Conservation (phyloP, 2,797 vertebrate species). For the Parauchenoglanis punctatus region DNA sequence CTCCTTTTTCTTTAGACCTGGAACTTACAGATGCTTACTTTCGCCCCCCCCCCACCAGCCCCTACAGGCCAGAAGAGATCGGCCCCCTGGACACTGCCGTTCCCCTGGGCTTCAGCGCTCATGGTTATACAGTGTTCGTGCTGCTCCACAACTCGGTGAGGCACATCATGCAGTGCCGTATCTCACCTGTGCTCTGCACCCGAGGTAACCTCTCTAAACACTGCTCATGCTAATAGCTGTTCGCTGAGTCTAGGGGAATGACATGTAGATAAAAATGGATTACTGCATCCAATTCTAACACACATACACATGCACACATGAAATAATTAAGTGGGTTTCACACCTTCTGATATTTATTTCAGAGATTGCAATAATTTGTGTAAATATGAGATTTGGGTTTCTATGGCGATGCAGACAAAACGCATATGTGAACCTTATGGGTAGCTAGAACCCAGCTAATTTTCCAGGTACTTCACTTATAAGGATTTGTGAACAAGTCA, state of each 20-base stretch:
- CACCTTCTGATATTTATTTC: neutral
- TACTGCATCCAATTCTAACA: neutral
- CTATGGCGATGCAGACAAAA: neutral
- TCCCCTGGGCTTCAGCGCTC: slow-evolving; percentile 81
- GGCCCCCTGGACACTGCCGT: slow-evolving; percentile 74
- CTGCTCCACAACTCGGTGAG: slow-evolving; percentile 76
- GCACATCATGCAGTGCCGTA: slow-evolving; percentile 78
- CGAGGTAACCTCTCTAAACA: slow-evolving; percentile 73
- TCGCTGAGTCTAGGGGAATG: neutral
- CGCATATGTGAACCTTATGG: neutral
- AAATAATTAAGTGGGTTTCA: neutral
- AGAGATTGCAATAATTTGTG: neutral
- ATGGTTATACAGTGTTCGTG: slow-evolving; percentile 83
- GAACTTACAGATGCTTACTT: neutral
- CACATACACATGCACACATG: neutral
- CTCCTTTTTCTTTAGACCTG: neutral
- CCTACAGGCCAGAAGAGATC: slow-evolving; percentile 66
- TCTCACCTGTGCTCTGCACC: slow-evolving; percentile 78
- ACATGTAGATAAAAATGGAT: too few relatives aligned
- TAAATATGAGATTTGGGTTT: neutral
- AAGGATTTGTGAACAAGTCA: neutral
- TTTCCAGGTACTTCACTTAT: too few relatives aligned
- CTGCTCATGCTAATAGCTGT: neutral
- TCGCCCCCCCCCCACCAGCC: slow-evolving; percentile 64
- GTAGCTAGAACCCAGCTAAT: neutral